Percentiles rank a stretch among this genome's conserved stretches.
Conservation (phyloP, 2,797 vertebrate species). For the Phylloscopus collybita region DNA sequence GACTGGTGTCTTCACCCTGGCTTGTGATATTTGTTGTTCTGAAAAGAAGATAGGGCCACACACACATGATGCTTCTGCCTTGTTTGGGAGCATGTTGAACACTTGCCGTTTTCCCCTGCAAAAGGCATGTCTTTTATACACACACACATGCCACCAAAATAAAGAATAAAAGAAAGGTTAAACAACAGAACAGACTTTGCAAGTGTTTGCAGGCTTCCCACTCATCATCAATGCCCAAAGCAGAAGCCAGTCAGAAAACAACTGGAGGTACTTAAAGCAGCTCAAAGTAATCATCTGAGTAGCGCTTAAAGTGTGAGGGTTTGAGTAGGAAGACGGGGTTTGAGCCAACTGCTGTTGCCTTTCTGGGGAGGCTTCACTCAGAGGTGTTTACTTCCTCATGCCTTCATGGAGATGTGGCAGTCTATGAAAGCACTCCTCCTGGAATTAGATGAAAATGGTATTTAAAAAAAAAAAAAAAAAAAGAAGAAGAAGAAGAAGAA, state of each 20-base stretch:
- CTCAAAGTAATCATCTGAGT: background rate
- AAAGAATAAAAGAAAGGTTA: background rate
- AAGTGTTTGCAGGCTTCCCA: background rate
- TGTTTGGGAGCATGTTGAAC: background rate
- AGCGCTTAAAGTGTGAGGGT: background rate
- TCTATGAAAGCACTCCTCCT: slow-evolving; percentile 50
- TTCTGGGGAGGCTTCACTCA: background rate
- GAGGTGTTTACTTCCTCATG: slow-evolving; percentile 58
- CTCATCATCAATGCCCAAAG: background rate
- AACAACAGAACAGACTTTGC: background rate
- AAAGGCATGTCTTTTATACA: background rate
- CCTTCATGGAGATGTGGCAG: slow-evolving; percentile 42
- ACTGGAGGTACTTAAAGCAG: slow-evolving; percentile 17
- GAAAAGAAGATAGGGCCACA: background rate
- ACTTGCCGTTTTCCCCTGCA: background rate
- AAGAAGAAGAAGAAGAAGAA: background rate
- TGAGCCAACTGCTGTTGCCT: slow-evolving; percentile 39
- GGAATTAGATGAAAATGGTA: slow-evolving; percentile 40
- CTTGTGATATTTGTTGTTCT: background rate
- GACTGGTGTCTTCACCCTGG: fast-evolving
- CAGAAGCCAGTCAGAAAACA: background rate
- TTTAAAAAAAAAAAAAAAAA: background rate
- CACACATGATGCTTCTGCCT: background rate
- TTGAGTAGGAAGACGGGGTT: slow-evolving; percentile 23
- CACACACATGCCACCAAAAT: too few species aligned